Evolutionary conservation across 2,888 invertebrate genomes (phyloP).

Genomic region (Scaptodrosophila latifasciaeformis): DNA sequence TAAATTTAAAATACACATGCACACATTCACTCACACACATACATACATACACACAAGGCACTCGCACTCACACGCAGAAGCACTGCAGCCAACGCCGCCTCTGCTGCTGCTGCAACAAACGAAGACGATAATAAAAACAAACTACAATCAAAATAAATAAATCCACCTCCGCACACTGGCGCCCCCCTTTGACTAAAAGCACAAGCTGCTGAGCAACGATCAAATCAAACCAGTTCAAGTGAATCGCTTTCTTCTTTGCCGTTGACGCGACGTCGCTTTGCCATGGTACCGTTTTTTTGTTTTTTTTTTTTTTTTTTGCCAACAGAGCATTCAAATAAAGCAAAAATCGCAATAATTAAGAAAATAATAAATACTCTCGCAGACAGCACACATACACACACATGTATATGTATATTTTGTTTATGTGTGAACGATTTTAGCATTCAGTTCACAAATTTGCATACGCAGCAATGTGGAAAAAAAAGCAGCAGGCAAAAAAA

Average conservation of each 20-base stretch:
- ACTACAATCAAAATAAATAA: conserved; percentile 45
- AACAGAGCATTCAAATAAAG: conserved; percentile 18
- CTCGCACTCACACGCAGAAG: neutral
- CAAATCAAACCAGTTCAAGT: conserved; percentile 47
- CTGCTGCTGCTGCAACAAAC: conserved; percentile 15
- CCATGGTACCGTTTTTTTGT: neutral
- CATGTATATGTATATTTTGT: conserved; percentile 22
- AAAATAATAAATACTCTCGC: conserved; percentile 53
- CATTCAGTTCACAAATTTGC: neutral
- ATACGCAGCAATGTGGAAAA: neutral
- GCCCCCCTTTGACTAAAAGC: conserved; percentile 28
- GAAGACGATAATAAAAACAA: conserved; percentile 44
- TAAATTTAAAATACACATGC: neutral
- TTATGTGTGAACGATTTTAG: conserved; percentile 1
- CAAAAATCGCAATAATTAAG: conserved; percentile 47
- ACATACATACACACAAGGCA: conserved; percentile 1
- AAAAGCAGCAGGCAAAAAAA: neutral
- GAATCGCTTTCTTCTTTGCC: conserved; percentile 51
- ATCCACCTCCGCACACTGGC: conserved; percentile 5
- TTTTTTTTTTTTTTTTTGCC: conserved; percentile 8
- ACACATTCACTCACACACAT: neutral
- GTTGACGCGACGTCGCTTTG: conserved; percentile 10
- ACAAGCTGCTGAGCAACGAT: conserved; percentile 16
- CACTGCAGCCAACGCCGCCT: neutral
- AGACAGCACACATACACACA: conserved; percentile 15